These are phyloP conservation scores for Serripes groenlandicus DNA, from an alignment of 2,888 invertebrate genomes.

Conservation along the genomic window DNA sequence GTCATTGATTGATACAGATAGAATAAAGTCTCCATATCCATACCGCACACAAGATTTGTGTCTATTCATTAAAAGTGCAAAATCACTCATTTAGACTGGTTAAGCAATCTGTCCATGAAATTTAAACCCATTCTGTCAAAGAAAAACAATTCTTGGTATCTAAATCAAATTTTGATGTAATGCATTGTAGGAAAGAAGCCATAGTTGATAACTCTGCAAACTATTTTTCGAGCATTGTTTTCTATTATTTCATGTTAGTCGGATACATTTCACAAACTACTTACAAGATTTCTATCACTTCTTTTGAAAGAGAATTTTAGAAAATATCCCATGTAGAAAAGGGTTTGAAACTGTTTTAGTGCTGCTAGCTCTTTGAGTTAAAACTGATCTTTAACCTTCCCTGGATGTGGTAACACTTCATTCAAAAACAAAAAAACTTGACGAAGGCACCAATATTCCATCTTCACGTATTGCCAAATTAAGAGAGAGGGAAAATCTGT, in stretches of 20 bases:
- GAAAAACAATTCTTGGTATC: constrained; percentile 13
- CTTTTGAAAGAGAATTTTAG: background rate
- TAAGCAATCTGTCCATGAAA: constrained; percentile 47
- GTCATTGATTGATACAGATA: constrained; percentile 44
- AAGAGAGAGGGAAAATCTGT: constrained; percentile 6
- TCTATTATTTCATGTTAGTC: too few species aligned
- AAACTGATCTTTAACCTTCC: constrained; percentile 20
- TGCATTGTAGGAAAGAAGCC: too few species aligned
- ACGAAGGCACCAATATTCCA: constrained; percentile 9
- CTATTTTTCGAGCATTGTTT: too few species aligned
- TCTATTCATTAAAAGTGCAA: constrained; percentile 45
- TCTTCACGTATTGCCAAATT: background rate
- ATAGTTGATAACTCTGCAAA: too few species aligned
- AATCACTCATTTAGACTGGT: constrained; percentile 41
- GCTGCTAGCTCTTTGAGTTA: background rate
- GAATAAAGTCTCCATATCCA: constrained; percentile 37
- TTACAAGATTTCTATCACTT: too few species aligned
- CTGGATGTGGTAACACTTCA: constrained; percentile 23
- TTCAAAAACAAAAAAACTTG: constrained; percentile 4
- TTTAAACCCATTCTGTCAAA: constrained; percentile 15
- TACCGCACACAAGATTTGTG: constrained; percentile 28
- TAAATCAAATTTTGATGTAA: too few species aligned
- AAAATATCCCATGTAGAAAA: background rate
- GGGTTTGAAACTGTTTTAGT: background rate
- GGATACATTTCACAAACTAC: too few species aligned